phyloP scores from a whole-genome alignment of 2,888 invertebrate genomes.

The Cheilosia impressa region DNA sequence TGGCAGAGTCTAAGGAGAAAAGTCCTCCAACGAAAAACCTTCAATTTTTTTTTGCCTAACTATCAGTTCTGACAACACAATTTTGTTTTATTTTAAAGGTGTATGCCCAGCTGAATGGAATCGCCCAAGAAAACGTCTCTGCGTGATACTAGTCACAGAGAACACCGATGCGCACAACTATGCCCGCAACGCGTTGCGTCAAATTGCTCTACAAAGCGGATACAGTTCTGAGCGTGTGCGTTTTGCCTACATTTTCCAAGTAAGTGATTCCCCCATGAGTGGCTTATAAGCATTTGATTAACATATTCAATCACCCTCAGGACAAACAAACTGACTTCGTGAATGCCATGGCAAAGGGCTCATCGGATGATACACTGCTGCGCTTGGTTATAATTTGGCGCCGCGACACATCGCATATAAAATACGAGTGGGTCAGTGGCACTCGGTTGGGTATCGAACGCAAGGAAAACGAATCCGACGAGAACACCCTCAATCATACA shows the following conservation, averaged over 20 bases:
- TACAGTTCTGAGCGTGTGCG: conserved; percentile 89
- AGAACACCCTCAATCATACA: conserved; percentile 87
- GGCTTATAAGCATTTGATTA: neutral
- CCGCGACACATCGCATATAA: conserved; percentile 92
- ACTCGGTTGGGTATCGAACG: conserved; percentile 80
- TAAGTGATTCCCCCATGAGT: conserved; percentile 81
- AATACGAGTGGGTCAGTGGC: conserved; percentile 92
- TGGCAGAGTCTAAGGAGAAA: too few relatives aligned
- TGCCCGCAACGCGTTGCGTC: conserved; percentile 88
- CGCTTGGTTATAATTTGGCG: conserved; percentile 96
- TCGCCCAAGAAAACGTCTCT: conserved; percentile 88
- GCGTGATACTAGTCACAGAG: conserved; percentile 92
- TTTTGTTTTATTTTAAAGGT: conserved; percentile 73
- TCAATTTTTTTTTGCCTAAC: neutral
- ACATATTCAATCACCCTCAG: conserved; percentile 64
- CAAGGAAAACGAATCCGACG: conserved; percentile 82
- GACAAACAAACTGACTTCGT: conserved; percentile 91
- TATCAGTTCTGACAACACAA: neutral
- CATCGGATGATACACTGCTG: conserved; percentile 87
- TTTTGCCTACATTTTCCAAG: conserved; percentile 95
- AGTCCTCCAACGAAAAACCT: too few relatives aligned
- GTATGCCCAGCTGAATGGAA: conserved; percentile 96
- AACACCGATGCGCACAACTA: conserved; percentile 84
- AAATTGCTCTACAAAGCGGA: conserved; percentile 88
- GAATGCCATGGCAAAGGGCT: conserved; percentile 85